Conservation (phyloP, 2,888 invertebrate species). For the Fragum whitleyi region DNA sequence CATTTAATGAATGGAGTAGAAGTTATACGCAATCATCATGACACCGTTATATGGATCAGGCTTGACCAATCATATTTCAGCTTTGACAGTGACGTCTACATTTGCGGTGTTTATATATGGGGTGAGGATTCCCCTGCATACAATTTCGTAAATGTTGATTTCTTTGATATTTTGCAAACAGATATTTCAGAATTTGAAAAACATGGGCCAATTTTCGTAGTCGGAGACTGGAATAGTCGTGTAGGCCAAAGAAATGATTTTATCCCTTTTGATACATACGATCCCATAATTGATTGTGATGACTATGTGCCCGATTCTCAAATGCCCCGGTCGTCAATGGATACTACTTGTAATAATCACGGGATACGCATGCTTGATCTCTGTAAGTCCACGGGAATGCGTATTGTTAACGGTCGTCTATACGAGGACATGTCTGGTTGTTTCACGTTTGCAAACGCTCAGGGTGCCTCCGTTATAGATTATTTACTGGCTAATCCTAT, state of each 20-base stretch:
- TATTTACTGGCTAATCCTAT: neutral
- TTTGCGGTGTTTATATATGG: slow-evolving; percentile 49
- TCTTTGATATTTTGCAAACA: slow-evolving; percentile 37
- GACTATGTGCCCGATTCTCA: slow-evolving; percentile 16
- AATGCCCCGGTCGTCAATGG: slow-evolving; percentile 10
- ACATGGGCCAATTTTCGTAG: neutral
- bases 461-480: slow-evolving; percentile 2
- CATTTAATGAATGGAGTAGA: slow-evolving; percentile 35
- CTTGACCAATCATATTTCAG: slow-evolving; percentile 39
- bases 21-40: slow-evolving; percentile 36
- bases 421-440: neutral
- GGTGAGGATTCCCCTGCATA: slow-evolving; percentile 44
- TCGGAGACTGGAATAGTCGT: slow-evolving; percentile 17
- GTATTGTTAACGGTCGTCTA: slow-evolving; percentile 3
- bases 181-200: slow-evolving; percentile 29
- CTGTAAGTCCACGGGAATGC: neutral
- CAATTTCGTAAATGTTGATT: slow-evolving; percentile 31
- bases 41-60: slow-evolving; percentile 45
- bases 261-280: slow-evolving; percentile 6
- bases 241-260: slow-evolving; percentile 16
- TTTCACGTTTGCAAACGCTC: neutral
- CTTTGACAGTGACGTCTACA: slow-evolving; percentile 35
- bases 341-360: neutral
- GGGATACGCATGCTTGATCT: neutral
- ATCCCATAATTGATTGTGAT: neutral